phyloP scores from a whole-genome alignment of 1,140 invertebrate genomes.

The Nephila pilipes region DNA sequence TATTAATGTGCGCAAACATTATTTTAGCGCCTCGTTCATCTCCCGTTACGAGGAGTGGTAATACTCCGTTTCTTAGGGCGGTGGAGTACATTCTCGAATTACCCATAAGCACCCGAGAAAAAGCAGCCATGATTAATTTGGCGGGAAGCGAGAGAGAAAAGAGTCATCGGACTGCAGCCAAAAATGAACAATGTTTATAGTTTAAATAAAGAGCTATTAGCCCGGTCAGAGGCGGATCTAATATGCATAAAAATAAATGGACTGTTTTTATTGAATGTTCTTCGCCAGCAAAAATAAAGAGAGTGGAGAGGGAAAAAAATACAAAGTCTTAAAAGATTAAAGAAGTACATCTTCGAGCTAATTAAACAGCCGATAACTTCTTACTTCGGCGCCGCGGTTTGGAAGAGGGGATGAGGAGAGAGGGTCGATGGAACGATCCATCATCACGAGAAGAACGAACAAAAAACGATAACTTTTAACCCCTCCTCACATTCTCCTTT shows the following conservation, averaged over 20 bases:
- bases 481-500: neutral
- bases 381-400: neutral
- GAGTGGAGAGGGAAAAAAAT: neutral
- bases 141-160: neutral
- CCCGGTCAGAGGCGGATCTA: neutral
- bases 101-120: neutral
- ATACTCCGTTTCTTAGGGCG: too few species aligned
- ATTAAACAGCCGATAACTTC: conserved; percentile 25
- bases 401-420: neutral
- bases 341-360: conserved; percentile 34
- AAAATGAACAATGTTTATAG: conserved; percentile 14
- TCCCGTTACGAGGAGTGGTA: neutral
- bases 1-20: conserved; percentile 6
- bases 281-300: neutral
- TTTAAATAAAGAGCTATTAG: neutral
- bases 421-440: neutral
- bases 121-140: conserved; percentile 3
- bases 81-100: neutral
- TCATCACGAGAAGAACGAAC: neutral
- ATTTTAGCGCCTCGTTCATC: conserved; percentile 9
- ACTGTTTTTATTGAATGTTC: conserved; percentile 13
- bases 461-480: neutral
- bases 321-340: neutral
- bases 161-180: neutral
- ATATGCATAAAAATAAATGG: conserved; percentile 36